phyloP scores from a whole-genome alignment of 2,888 invertebrate genomes.

The Drymonia ruficornis region DNA sequence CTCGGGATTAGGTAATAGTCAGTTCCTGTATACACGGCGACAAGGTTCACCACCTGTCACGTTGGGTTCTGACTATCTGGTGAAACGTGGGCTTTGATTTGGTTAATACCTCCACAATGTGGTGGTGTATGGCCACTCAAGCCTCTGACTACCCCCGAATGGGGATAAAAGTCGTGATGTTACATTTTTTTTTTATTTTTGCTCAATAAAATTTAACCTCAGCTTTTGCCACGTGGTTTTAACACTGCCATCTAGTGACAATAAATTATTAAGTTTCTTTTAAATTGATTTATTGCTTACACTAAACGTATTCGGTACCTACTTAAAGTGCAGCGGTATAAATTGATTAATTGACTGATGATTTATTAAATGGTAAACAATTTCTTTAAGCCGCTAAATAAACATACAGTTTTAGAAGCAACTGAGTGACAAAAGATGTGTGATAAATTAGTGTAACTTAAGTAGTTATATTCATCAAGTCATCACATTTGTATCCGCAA shows the following conservation, averaged over 20 bases:
- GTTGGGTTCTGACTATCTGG: too few species aligned
- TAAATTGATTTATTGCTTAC: neutral
- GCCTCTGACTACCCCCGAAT: too few species aligned
- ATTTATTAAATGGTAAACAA: neutral
- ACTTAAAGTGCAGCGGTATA: neutral
- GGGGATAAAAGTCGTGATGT: too few species aligned
- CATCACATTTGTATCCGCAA: neutral
- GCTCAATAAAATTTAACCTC: too few species aligned
- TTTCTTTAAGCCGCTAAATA: neutral
- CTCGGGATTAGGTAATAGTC: too few species aligned
- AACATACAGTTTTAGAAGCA: neutral
- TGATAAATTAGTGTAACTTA: neutral
- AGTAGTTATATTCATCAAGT: neutral
- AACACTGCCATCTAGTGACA: constrained; percentile 3
- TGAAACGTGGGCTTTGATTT: too few species aligned
- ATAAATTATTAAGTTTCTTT: neutral
- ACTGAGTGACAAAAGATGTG: neutral
- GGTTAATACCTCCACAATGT: too few species aligned
- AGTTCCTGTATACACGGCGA: too few species aligned
- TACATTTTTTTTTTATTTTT: too few species aligned
- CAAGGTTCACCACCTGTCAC: too few species aligned
- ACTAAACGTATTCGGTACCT: neutral
- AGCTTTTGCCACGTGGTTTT: neutral
- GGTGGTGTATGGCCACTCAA: too few species aligned
- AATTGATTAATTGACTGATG: neutral